These are phyloP conservation scores for Apus apus DNA, from an alignment of 2,113 vertebrate species.

Conservation along the genomic window DNA sequence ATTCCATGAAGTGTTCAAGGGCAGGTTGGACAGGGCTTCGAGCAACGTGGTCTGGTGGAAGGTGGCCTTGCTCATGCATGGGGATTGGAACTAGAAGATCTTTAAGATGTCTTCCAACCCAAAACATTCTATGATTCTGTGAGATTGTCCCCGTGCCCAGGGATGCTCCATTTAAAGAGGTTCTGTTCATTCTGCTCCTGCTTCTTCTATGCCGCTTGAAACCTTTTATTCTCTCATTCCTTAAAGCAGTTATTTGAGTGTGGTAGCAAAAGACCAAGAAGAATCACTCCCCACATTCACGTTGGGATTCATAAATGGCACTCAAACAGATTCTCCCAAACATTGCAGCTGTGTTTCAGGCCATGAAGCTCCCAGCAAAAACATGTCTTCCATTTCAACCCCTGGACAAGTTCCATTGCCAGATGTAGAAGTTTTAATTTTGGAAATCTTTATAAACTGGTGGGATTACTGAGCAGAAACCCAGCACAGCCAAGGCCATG, in stretches of 20 bases:
- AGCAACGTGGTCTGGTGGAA: too few species aligned
- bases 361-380: not conserved
- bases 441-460: conserved; percentile 27
- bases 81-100: too few species aligned
- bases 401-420: not conserved
- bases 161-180: not conserved
- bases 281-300: not conserved
- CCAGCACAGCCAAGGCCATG: not conserved
- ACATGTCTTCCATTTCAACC: not conserved
- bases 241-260: not conserved
- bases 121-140: too few species aligned
- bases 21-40: too few species aligned
- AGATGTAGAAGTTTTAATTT: conserved; percentile 37
- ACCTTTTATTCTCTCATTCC: not conserved
- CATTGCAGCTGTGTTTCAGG: not conserved
- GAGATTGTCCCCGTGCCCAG: not conserved
- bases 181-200: not conserved
- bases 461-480: conserved; percentile 25
- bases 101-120: too few species aligned
- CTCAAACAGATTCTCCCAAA: not conserved
- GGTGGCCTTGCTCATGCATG: too few species aligned
- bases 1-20: too few species aligned
- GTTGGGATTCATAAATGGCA: not conserved
- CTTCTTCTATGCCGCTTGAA: not conserved
- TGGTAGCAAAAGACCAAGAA: not conserved